Base-by-base conservation (phyloP, 2,888 invertebrate species). In the Drosophila acutilabella region DNA sequence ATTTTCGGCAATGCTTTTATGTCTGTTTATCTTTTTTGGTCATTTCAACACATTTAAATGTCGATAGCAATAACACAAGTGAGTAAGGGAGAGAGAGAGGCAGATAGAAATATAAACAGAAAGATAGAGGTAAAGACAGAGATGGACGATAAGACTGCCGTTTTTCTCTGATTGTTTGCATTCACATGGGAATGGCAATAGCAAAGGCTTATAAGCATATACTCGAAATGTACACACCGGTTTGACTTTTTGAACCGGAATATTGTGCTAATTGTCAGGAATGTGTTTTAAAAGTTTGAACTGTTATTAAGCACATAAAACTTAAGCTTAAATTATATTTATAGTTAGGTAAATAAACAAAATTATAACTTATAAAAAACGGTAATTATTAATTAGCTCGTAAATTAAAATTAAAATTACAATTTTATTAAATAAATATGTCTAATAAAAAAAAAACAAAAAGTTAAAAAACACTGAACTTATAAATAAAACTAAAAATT, bases 31-130 rank as follows among this genome's bases (percentile, higher is more conserved):
- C 71, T 74, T 84, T 80, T 76, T 80, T 76, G 76, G 76, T 68
- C 81, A 84, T 83, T 84, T 87, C 82, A 78, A 77, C 85, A 80
- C 80, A 84, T 87, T 84, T 87, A 78, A 80, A 82, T 76, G 70
- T 74, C 64, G 62, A 52, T 23, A 66, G 60, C 69, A 64, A 45
- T 56, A 23, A 30, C 41, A 48, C 4, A 14, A 61, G 18, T n/a
- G 20, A 13, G 16, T 6, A 20, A n/a, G 41, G 30, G 41, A 6
- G 23, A 45, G n/a, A 14, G 4, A 40, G 26, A 7, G 30, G 2
- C 2, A 13, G 11, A 40, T n/a, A 23, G 4, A 38, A 4, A 20
- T 20, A 20, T 4, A 20, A 11, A 23, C 23, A 23, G 23, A 6
- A 23, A 6, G 23, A 23, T 23, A 23, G 6, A 23, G 23, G 6